phyloP scores from a whole-genome alignment of 2,888 invertebrate species.

The Syrphus vitripennis region DNA sequence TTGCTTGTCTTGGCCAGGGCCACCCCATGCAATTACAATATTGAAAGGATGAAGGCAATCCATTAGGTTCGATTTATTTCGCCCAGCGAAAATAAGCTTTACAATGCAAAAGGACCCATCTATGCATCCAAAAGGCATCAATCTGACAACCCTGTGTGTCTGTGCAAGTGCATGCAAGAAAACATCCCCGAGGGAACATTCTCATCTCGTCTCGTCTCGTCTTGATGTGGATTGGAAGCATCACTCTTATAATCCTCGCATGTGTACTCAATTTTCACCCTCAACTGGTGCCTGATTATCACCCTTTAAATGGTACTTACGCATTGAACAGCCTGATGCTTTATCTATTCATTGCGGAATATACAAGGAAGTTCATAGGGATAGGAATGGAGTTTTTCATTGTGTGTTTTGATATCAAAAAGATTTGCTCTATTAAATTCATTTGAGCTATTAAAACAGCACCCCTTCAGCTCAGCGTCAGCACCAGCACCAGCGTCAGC shows the following conservation, averaged over 20 bases:
- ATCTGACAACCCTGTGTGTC: background rate
- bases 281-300: slow-evolving; percentile 79
- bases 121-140: background rate
- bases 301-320: slow-evolving; percentile 81
- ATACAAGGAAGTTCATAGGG: background rate
- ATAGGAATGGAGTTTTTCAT: slow-evolving; percentile 57
- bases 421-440: slow-evolving; percentile 79
- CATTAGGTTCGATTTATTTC: slow-evolving; percentile 75
- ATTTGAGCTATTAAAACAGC: slow-evolving; percentile 68
- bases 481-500: too few relatives aligned
- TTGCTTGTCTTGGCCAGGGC: slow-evolving; percentile 71
- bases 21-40: slow-evolving; percentile 78
- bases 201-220: slow-evolving; percentile 17
- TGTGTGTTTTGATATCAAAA: slow-evolving; percentile 77
- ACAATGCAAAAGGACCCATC: background rate
- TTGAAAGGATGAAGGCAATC: slow-evolving; percentile 77
- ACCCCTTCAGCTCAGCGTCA: slow-evolving; percentile 31
- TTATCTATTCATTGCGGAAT: slow-evolving; percentile 23
- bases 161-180: slow-evolving; percentile 20
- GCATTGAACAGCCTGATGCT: slow-evolving; percentile 49
- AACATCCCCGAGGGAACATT: slow-evolving; percentile 61
- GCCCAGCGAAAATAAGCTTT: background rate
- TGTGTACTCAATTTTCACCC: slow-evolving; percentile 78
- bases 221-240: slow-evolving; percentile 77
- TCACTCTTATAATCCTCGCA: slow-evolving; percentile 79